Base-by-base conservation (phyloP, 2,797 vertebrate genomes). In the Lateolabrax maculatus region DNA sequence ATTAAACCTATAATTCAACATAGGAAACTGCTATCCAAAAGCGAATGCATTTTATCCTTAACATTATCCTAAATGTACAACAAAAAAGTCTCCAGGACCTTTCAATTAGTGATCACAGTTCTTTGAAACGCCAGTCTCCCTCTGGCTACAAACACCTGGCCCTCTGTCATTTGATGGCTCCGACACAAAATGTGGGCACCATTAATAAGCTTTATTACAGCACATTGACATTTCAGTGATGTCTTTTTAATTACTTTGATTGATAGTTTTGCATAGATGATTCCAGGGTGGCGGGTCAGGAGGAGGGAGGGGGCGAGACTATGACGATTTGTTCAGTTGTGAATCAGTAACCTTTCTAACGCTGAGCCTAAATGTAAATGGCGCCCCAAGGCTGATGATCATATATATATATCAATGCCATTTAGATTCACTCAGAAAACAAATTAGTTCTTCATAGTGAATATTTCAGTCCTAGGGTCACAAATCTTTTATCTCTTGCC, bases 231-330 rank as follows among this genome's bases (percentile, higher is more conserved):
- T 94, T 94, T 94, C 72, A 61, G 81, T 85, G 82, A 93, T 92
- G 90, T 81, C 90, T 91, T 92, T 93, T 93, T 90, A 93, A 93
- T 93, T 92, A 92, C 84, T 83, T 82, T 84, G 90, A 93, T 92
- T 84, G 88, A 93, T 91, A 71, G 85, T 84, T 90, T 85, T 79
- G 85, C 75, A 88, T 86, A 71, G 79, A 85, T 71, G 58, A 76
- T 81, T 70, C 61, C 65, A 29, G 67, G 44, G 74, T 39, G 71
- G 80, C 3, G 46, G 76, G 72, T 80, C 69, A 55, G 61, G 43
- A 58, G 27, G 67, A 52, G 64, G 41, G 43, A 48, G 49, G 46
- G 41, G 23, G 41, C 23, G 51, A 15, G 48, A 53, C 64, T 52
- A 18, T 4, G 16, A 67, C 71, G 7, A 81, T 77, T 76, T 75